These are phyloP conservation scores for Syngnathoides biaculeatus DNA, from an alignment of 2,113 vertebrate species.

Conservation along the genomic window DNA sequence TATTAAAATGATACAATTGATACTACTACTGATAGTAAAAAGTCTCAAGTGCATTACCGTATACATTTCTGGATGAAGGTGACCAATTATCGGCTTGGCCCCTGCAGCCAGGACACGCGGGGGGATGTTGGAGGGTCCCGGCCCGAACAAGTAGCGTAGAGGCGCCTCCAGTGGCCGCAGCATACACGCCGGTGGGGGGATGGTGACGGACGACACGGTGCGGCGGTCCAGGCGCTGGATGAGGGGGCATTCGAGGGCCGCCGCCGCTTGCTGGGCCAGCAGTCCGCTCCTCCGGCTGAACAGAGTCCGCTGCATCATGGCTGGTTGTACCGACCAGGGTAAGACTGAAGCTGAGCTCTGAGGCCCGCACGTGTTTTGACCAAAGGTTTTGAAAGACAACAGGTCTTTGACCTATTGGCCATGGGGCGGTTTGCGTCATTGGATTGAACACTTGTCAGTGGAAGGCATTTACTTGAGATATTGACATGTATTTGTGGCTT, in stretches of 20 bases:
- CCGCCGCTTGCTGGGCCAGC: conserved; percentile 48
- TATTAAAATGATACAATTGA: background rate
- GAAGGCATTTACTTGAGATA: background rate
- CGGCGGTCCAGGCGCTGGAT: conserved; percentile 44
- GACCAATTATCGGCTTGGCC: conserved; percentile 78
- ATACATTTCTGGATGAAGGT: conserved; percentile 84
- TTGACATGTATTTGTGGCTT: background rate
- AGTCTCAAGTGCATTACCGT: conserved; percentile 74
- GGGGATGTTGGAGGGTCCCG: conserved; percentile 86
- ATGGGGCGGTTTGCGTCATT: conserved; percentile 54
- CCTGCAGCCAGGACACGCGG: conserved; percentile 75
- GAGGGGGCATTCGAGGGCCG: conserved; percentile 53
- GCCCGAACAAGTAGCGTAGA: conserved; percentile 82
- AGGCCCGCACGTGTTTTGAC: conserved; percentile 25
- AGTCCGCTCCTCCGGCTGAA: conserved; percentile 61
- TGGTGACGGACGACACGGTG: conserved; percentile 73
- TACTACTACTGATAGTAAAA: too few relatives aligned
- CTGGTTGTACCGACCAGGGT: conserved; percentile 13
- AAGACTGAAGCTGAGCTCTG: conserved; percentile 39
- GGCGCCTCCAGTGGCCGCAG: conserved; percentile 78
- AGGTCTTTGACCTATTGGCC: conserved; percentile 74
- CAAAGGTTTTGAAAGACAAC: conserved; percentile 63
- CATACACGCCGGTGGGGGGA: conserved; percentile 76
- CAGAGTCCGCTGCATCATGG: conserved; percentile 66
- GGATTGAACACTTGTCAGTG: background rate